A percentile compares a stretch with the other conserved stretches of the same genome.
Conservation (phyloP, 2,888 invertebrate genomes). For the Seira ritae region DNA sequence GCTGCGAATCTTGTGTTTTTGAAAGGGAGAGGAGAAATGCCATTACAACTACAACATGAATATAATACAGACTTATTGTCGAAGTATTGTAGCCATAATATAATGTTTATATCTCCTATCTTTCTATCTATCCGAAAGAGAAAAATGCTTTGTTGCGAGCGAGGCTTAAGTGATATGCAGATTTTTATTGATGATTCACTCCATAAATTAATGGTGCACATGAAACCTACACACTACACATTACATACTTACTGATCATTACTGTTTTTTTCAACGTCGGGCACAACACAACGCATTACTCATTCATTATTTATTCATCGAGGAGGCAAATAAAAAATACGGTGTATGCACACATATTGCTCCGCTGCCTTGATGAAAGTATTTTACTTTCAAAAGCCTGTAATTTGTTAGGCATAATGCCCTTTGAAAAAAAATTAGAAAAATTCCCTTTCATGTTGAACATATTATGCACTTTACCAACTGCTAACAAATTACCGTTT, state of each 20-base stretch:
- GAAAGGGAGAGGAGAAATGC: no score
- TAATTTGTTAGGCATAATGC: no score
- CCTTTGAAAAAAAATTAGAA: no score
- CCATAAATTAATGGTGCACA: not conserved
- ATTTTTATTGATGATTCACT: slow-evolving; percentile 11
- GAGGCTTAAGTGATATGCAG: slow-evolving; percentile 3
- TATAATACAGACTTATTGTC: no score
- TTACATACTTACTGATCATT: not conserved
- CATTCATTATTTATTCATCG: not conserved
- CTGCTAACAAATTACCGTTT: no score
- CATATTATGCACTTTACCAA: no score
- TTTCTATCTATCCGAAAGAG: no score
- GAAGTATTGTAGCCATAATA: no score
- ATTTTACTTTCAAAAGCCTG: not conserved
- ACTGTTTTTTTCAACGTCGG: not conserved
- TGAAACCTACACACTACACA: not conserved
- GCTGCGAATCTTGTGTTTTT: no score
- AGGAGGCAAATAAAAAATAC: not conserved
- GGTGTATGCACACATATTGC: not conserved
- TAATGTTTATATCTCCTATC: no score
- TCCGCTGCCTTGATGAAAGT: not conserved
- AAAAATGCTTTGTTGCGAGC: not conserved
- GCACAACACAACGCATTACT: not conserved
- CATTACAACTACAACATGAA: no score
- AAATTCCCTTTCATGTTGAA: no score